A percentile compares a stretch with the other conserved stretches of the same genome.
Conservation (phyloP, 2,888 invertebrate species). For the Campoplex nolae region DNA sequence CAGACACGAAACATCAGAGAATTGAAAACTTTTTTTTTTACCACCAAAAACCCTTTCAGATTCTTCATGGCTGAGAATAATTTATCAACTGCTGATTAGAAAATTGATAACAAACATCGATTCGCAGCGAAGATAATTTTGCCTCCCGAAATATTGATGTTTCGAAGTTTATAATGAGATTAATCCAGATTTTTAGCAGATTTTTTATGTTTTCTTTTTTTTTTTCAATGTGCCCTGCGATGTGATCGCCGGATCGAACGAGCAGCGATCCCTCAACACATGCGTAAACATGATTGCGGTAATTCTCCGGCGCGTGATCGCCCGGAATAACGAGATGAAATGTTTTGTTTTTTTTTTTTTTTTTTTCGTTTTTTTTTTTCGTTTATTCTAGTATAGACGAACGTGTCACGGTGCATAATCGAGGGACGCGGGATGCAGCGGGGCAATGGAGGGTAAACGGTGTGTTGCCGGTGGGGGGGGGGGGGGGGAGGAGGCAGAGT, state of each 20-base stretch:
- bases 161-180: neutral
- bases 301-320: neutral
- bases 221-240: neutral
- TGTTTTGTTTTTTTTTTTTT: constrained; percentile 52
- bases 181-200: neutral
- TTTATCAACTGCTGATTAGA: neutral
- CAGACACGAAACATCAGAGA: neutral
- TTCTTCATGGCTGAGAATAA: neutral
- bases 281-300: neutral
- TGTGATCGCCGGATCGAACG: neutral
- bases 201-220: neutral
- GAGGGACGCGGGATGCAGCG: constrained; percentile 46
- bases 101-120: neutral
- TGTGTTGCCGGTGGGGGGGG: neutral
- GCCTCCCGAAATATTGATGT: neutral
- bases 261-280: neutral
- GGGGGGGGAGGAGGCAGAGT: too few species aligned
- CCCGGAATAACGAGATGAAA: constrained; percentile 51
- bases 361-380: constrained; percentile 42
- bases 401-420: constrained; percentile 43
- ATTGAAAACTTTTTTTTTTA: neutral
- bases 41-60: neutral
- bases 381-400: constrained; percentile 9
- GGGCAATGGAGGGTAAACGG: constrained; percentile 22
- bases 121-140: neutral